Percentiles rank a stretch among this genome's conserved stretches.
phyloP scores from a whole-genome alignment of 1,140 invertebrate species.

The Ylistrum balloti region DNA sequence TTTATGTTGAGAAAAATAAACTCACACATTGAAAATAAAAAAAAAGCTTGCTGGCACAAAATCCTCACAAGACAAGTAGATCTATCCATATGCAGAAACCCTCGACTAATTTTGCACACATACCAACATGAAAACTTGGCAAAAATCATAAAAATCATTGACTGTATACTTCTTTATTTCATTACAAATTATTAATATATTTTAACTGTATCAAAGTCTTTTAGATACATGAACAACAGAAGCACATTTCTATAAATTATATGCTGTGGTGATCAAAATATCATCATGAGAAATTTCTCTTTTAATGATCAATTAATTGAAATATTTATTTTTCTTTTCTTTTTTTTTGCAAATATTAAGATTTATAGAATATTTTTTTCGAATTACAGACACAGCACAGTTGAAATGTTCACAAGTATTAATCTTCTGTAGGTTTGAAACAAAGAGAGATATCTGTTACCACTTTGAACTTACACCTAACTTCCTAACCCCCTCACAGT shows the following conservation, averaged over 20 bases:
- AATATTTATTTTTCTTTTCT: not conserved
- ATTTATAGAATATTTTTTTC: not conserved
- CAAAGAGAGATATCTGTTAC: constrained; percentile 16
- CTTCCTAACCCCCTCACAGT: constrained; percentile 60
- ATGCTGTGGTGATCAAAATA: not conserved
- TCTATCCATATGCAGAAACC: constrained; percentile 46
- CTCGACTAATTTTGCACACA: constrained; percentile 44
- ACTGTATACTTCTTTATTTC: constrained; percentile 44
- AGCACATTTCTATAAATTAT: constrained; percentile 34
- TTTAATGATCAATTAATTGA: constrained; percentile 23
- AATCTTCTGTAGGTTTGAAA: not conserved
- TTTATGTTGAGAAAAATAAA: constrained; percentile 1
- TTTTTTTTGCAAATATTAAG: not conserved
- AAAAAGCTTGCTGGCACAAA: constrained; percentile 40
- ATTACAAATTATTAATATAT: constrained; percentile 7
- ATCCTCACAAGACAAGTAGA: constrained; percentile 24
- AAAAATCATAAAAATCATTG: constrained; percentile 28
- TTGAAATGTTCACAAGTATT: constrained; percentile 37
- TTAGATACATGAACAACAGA: constrained; percentile 26
- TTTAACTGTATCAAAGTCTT: not conserved
- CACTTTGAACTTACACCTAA: not conserved
- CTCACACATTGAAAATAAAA: constrained; percentile 40
- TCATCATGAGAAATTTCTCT: not conserved
- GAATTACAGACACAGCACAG: constrained; percentile 7
- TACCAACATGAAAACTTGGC: constrained; percentile 44